A percentile compares a stretch with the other conserved stretches of the same genome.
Conservation (phyloP, 2,888 invertebrate species). For the Linnaemya vulpina region DNA sequence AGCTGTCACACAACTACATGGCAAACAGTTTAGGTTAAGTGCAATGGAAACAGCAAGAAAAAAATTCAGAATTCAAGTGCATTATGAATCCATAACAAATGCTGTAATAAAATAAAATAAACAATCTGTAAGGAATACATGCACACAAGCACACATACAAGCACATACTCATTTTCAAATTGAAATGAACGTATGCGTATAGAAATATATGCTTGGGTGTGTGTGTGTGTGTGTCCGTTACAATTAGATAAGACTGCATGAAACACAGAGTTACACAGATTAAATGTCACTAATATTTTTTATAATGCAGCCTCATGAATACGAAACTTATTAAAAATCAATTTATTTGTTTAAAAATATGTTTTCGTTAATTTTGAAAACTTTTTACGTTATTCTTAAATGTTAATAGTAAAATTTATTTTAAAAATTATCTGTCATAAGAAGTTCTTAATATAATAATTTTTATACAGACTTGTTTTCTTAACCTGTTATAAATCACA, state of each 20-base stretch:
- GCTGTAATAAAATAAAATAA: constrained; percentile 64
- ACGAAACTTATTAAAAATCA: not conserved
- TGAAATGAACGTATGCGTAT: constrained; percentile 9
- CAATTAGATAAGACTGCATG: constrained; percentile 41
- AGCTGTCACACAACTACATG: constrained; percentile 70
- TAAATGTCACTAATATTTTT: not conserved
- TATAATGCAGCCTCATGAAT: not conserved
- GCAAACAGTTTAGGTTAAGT: constrained; percentile 73
- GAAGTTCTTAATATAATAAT: too few relatives aligned
- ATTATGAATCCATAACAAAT: constrained; percentile 63
- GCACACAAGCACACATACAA: constrained; percentile 47
- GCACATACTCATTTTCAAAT: not conserved
- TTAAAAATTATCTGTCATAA: too few relatives aligned
- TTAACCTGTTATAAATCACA: too few relatives aligned
- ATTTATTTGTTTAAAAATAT: not conserved
- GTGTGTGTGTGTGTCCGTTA: not conserved
- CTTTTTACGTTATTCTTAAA: too few relatives aligned
- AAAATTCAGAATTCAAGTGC: constrained; percentile 64
- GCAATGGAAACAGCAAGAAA: constrained; percentile 57
- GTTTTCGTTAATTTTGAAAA: not conserved
- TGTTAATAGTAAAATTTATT: too few relatives aligned
- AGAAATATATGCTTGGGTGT: not conserved
- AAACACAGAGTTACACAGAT: constrained; percentile 24
- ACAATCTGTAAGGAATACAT: constrained; percentile 50
- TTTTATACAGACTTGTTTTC: too few relatives aligned